Conservation (phyloP, 1,140 invertebrate species). For the Magallana ariakensis region DNA sequence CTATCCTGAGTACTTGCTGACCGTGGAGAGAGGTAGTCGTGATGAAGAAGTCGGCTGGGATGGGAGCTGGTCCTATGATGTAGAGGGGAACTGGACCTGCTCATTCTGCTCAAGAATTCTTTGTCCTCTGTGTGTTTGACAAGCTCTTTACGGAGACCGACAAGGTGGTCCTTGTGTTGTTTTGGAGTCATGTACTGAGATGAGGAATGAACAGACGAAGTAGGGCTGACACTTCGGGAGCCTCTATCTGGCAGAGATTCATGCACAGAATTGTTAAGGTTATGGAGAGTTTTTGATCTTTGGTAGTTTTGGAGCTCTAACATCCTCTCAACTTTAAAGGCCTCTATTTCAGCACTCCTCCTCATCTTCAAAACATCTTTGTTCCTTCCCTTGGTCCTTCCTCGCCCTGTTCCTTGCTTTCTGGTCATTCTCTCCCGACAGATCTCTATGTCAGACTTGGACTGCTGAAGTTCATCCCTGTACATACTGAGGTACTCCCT, state of each 20-base stretch:
- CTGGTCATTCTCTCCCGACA: constrained; percentile 65
- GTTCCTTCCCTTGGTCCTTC: constrained; percentile 62
- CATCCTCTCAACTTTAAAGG: constrained; percentile 71
- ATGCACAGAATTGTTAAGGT: constrained; percentile 14
- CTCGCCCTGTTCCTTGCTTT: constrained; percentile 56
- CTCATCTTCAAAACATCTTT: constrained; percentile 59
- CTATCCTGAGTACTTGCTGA: neutral
- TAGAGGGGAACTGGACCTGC: constrained; percentile 53
- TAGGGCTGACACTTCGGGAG: constrained; percentile 43
- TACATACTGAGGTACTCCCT: constrained; percentile 66
- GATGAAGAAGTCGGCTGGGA: constrained; percentile 43
- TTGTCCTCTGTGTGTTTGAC: constrained; percentile 64
- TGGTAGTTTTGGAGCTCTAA: constrained; percentile 63
- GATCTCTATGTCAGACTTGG: constrained; percentile 64
- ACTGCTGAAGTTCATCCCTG: constrained; percentile 63
- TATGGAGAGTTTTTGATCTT: constrained; percentile 49
- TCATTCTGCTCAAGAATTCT: constrained; percentile 45
- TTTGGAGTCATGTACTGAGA: constrained; percentile 63
- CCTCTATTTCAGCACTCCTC: constrained; percentile 70
- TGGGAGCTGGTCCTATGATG: constrained; percentile 51
- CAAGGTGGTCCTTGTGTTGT: constrained; percentile 66
- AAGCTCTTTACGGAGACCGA: constrained; percentile 61
- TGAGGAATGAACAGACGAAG: constrained; percentile 22
- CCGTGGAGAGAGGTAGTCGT: constrained; percentile 34
- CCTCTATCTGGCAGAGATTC: constrained; percentile 31